Evolutionary conservation across 2,113 vertebrate species (phyloP), one percentile per base, ranked within the genome.

Genomic region (Willisornis vidua): DNA sequence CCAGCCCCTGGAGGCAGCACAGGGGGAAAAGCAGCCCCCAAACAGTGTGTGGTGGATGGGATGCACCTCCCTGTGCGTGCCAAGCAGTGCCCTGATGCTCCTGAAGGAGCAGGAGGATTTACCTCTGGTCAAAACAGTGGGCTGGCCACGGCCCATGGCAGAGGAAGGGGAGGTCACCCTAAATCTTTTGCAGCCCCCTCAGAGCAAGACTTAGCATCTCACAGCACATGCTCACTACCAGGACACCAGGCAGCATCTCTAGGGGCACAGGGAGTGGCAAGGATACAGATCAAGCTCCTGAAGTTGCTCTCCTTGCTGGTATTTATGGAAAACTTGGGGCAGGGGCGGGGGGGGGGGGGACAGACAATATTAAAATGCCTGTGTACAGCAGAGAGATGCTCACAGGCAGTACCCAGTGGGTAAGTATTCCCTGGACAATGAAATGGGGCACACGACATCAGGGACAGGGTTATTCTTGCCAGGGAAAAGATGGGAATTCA

Each of bases 321-420:
- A 62, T 31, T 93, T 73, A 61, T 9, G 41, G 75, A 68, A 35
- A 75, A 76, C 16, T 5, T 23, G 12, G 12, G 8, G 25, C n/a
- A n/a, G 37, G 37, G 37, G 37, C 37, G 37, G 37, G 37, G 7
- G 28, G 23, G 9, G 4, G 11, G 37, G 8, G 23, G 58, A 45
- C 24, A 35, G 10, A 35, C 35, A 39, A 78, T 14, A 91, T 74
- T 25, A 57, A 74, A 77, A 62, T 9, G 71, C 33, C 59, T 61
- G 7, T 4, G 8, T 2, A 20, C 26, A 67, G 52, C 48, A 63
- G 29, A 25, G 39, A 76, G 33, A 51, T n/a, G 70, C 17, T 77
- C 4, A 7, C 0, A 0, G 65, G 55, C 6, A 7, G 59, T 17
- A 46, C 78, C 48, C 77, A 41, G 19, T 4, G 48, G 39, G 23